A percentile compares a stretch with the other conserved stretches of the same genome.
Conservation (phyloP, 2,113 vertebrate species). For the Octodon degus region DNA sequence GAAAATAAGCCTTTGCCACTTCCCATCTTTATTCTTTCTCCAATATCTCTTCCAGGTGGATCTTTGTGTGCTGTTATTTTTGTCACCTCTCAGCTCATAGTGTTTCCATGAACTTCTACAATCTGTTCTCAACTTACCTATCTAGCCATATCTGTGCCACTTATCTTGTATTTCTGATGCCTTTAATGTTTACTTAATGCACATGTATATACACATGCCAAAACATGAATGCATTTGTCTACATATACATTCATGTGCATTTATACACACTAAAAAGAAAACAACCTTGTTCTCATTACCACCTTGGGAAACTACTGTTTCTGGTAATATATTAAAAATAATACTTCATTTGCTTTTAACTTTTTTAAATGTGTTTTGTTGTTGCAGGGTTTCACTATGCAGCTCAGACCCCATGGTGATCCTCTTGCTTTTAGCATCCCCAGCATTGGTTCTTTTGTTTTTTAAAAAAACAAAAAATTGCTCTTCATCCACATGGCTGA, state of each 20-base stretch:
- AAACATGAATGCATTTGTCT: neutral
- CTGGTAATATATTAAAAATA: neutral
- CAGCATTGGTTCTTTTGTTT: no score
- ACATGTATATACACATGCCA: neutral
- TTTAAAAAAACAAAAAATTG: neutral
- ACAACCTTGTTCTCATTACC: neutral
- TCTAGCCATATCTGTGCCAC: neutral
- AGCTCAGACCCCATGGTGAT: no score
- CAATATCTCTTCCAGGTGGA: neutral
- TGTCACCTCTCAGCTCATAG: neutral
- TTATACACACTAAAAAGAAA: neutral
- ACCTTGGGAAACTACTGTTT: neutral
- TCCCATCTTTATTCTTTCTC: slow-evolving; percentile 5
- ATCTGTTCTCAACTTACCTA: slow-evolving; percentile 1
- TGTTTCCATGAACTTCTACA: slow-evolving; percentile 15
- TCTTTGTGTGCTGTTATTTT: slow-evolving; percentile 32
- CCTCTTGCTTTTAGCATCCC: no score
- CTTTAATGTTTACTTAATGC: neutral
- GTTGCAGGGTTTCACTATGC: no score
- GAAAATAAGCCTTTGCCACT: neutral
- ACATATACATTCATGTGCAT: neutral
- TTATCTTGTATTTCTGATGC: neutral
- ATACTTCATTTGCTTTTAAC: neutral
- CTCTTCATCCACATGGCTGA: neutral
- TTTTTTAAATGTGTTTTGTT: no score